Conservation (phyloP, 2,113 vertebrate genomes). For the Heterotis niloticus region DNA sequence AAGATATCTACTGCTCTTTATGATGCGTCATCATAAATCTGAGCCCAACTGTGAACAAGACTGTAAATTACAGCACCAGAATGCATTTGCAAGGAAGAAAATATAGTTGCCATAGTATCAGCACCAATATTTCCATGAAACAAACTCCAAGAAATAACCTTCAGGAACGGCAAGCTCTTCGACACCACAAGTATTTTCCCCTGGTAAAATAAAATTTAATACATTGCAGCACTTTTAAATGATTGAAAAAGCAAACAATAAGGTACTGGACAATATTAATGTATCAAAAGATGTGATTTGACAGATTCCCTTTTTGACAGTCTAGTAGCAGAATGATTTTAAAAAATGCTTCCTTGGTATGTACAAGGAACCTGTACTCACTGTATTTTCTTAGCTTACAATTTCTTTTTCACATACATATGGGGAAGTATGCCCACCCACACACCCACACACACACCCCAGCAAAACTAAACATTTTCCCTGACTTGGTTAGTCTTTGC, state of each 20-base stretch:
- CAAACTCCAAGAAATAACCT: slow-evolving; percentile 24
- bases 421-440: not conserved
- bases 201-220: not conserved
- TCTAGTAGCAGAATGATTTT: slow-evolving; percentile 39
- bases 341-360: slow-evolving; percentile 73
- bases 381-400: slow-evolving; percentile 31
- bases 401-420: slow-evolving; percentile 18
- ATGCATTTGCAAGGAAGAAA: slow-evolving; percentile 11
- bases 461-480: slow-evolving; percentile 48
- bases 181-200: too few relatives aligned
- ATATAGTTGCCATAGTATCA: too few relatives aligned
- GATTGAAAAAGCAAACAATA: not conserved
- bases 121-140: too few relatives aligned
- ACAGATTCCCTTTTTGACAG: slow-evolving; percentile 68
- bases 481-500: slow-evolving; percentile 53
- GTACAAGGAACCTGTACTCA: slow-evolving; percentile 36
- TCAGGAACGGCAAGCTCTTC: not conserved
- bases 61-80: slow-evolving; percentile 25
- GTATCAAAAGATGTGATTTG: slow-evolving; percentile 57
- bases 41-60: not conserved
- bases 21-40: too few relatives aligned
- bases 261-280: slow-evolving; percentile 37
- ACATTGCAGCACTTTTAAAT: too few relatives aligned
- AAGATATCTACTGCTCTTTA: not conserved
- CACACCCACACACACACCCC: not conserved